Base-by-base conservation (phyloP, 92 coral and sea anemone species). In the Umimayanthus kanabou region DNA sequence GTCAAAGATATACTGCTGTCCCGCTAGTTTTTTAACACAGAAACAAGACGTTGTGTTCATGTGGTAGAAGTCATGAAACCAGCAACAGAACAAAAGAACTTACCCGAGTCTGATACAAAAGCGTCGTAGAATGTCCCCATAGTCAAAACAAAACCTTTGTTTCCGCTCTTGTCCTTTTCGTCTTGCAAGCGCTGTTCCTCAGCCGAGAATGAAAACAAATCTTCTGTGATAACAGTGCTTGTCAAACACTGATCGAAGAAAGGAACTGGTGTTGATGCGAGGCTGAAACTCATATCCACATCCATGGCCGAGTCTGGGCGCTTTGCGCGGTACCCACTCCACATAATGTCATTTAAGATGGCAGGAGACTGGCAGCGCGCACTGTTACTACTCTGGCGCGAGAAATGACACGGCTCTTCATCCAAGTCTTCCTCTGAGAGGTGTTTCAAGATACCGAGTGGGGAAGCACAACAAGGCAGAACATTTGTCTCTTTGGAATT, bases 301-400 rank as follows among this genome's bases (percentile, higher is more conserved):
- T 94, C 98, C 88, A 94, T 91, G 4, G 98, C 92, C 28, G 98
- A 94, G 73, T 94, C 94, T 8, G 98, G 98, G 10, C 98, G 87
- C 74, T 90, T 91, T 28, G 81, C 89, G 2, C 93, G 87, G 40
- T 94, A 93, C 2, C 95, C 94, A 58, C 91, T 93, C 98, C 98
- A 94, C 98, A 94, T 94, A 85, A 94, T 94, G 81, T 94, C 98
- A 75, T 94, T 94, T 40, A 94, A 85, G 69, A 94, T 88, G 81
- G 94, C 93, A 66, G 93, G 93, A 73, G 98, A 91, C 49, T 89
- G 40, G 61, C 80, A 74, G 88, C 88, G 85, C 67, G 86, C 72
- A 10, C 85, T 64, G 85, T 78, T 2, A 9, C 72, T 73, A 9
- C 72, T 73, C 80, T 93, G 93, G 81, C 91, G 92, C 64, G 88